Evolutionary conservation across 2,797 vertebrate genomes (phyloP), one percentile per base, ranked within the genome.

Genomic region (Neopelma chrysocephalum): DNA sequence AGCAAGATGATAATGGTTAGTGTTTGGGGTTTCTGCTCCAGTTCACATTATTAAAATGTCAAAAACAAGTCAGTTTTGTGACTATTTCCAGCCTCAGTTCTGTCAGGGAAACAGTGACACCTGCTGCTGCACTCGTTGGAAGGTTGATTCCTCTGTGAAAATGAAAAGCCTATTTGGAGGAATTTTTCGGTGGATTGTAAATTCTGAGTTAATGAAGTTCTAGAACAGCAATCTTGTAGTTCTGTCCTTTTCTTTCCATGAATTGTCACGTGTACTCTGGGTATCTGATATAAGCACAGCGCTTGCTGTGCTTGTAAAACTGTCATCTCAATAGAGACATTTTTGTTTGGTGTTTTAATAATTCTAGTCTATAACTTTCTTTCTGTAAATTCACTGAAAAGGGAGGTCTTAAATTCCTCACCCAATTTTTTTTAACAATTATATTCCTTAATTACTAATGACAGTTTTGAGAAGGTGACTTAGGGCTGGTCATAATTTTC

Each of bases 31-130:
- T 93, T 85, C 60, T 86, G 82, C 73, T 92, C 56, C 79, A 20
- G 43, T 90, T 87, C 68, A 56, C n/a, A 3, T 47, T 66, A 68
- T 58, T 77, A 70, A 93, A 94, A 77, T 82, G 21, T 94, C 71
- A 93, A 66, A 95, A 94, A 10, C 80, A 71, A 91, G 47, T 36
- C 57, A 29, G 75, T 96, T 91, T 86, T 75, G 68, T 88, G 86
- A 60, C 48, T 60, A 4, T 75, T 76, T 88, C 22, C 20, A 68
- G 40, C 43, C 71, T 95, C 36, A 18, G 42, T 51, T 88, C 47
- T 85, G n/a, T 87, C 27, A 89, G 76, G 82, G 50, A 71, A 84
- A 94, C 60, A 93, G 92, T 96, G 96, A 96, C 96, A 96, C 88
- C 90, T 95, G 95, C 94, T 96, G 96, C 96, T 94, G 47, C 47